phyloP scores from a whole-genome alignment of 2,888 invertebrate genomes.

The Lycia hirtaria region DNA sequence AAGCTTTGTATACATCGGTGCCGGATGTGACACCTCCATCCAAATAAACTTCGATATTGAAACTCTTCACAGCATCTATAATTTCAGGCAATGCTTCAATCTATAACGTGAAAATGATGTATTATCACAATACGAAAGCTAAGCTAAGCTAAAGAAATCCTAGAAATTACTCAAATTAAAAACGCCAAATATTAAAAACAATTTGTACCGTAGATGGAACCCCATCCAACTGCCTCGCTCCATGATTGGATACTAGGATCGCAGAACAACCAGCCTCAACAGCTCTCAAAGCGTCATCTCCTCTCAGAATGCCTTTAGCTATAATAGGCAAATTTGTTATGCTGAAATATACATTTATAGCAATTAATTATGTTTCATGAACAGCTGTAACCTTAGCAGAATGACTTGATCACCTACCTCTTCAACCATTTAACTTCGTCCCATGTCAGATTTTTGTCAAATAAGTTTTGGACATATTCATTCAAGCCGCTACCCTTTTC shows the following conservation, averaged over 20 bases:
- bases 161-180: constrained; percentile 1
- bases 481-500: constrained; percentile 90
- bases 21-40: constrained; percentile 95
- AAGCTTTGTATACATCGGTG: constrained; percentile 95
- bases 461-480: constrained; percentile 90
- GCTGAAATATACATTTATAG: constrained; percentile 56
- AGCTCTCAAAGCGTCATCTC: constrained; percentile 93
- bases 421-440: constrained; percentile 94
- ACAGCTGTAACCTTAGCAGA: not conserved
- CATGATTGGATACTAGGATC: constrained; percentile 97
- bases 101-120: constrained; percentile 60
- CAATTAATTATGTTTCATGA: not conserved
- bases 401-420: constrained; percentile 69
- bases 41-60: constrained; percentile 91
- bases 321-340: constrained; percentile 92
- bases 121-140: not conserved
- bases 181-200: too few relatives aligned
- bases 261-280: constrained; percentile 90
- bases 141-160: not conserved
- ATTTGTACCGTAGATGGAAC: constrained; percentile 90
- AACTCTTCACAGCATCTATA: constrained; percentile 87
- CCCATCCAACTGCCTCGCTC: constrained; percentile 95
- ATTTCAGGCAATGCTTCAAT: constrained; percentile 94
- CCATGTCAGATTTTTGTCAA: constrained; percentile 94
- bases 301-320: constrained; percentile 94